Conservation (phyloP, 2,113 vertebrate genomes). For the Tyrannus savana region DNA sequence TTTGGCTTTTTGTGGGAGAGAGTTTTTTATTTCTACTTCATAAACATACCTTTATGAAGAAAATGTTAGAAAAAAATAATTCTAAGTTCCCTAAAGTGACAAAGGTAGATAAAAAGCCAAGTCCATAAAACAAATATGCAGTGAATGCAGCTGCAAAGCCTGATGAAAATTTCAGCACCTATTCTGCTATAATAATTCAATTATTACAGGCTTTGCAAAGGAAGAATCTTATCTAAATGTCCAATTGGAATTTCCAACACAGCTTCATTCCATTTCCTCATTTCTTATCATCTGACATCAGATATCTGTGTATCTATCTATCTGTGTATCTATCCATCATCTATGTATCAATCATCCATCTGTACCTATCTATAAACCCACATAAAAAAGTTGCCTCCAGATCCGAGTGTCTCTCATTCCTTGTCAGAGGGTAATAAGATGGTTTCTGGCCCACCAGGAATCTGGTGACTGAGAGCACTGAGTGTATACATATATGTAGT, state of each 20-base stretch:
- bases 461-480: not conserved
- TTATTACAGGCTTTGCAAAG: not conserved
- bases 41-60: not conserved
- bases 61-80: not conserved
- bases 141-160: not conserved
- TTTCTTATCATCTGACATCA: too few relatives aligned
- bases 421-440: not conserved
- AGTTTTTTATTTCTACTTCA: not conserved
- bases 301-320: not conserved
- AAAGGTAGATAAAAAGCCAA: not conserved
- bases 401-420: not conserved
- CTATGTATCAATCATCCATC: not conserved
- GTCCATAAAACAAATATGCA: not conserved
- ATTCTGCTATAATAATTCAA: not conserved
- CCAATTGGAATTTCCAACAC: fast-evolving
- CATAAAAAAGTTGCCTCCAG: not conserved
- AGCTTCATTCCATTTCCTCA: not conserved
- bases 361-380: not conserved
- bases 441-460: not conserved
- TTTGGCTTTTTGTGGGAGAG: fast-evolving
- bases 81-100: not conserved
- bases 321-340: not conserved
- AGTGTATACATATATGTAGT: not conserved
- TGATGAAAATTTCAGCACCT: not conserved
- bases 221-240: not conserved